Evolutionary conservation across 2,797 vertebrate genomes (phyloP), one percentile per base, ranked within the genome.

Genomic region (Cyprinella venusta): DNA sequence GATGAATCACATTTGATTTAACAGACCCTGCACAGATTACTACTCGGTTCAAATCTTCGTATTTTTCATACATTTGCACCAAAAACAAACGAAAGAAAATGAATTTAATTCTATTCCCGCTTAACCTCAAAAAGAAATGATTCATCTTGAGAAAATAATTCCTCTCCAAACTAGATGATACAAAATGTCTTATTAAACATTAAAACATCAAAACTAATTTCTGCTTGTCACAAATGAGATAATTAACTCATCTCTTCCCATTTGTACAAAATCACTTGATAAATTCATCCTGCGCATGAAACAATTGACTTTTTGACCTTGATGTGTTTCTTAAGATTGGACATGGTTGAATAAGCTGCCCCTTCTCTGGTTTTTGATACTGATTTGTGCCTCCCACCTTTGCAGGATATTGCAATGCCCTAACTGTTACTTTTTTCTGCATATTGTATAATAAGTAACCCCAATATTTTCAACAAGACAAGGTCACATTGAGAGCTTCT

Each of bases 121-220:
- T 77, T 56, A 75, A 71, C 65, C 78, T 33, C 24, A 19, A 52
- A 81, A 82, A 70, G 9, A 59, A 67, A 82, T 82, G 30, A 71
- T 65, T 80, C 70, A 80, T 54, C 70, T 76, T 50, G 45, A 85
- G 77, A 81, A 86, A 86, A 76, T 82, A 79, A 86, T 84, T 82
- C 82, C 56, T 36, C 75, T 80, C 70, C 56, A 76, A 79, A 88
- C 24, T 71, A 50, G 68, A 79, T 80, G 61, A 69, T 76, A 84
- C 56, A 76, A 79, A 84, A 84, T 76, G 82, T 56, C 56, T 77
- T 52, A 82, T 86, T 84, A 84, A 87, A 79, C 74, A 71, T 48
- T 78, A 42, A 82, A 75, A 78, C 63, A 75, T 19, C 7, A 48
- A 50, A 40, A 63, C 64, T 3, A 5, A 30, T 0, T 61, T 64